Evolutionary conservation across 2,888 invertebrate species (phyloP), one percentile per base, ranked within the genome.

Genomic region (Pharmacophagus antenor): DNA sequence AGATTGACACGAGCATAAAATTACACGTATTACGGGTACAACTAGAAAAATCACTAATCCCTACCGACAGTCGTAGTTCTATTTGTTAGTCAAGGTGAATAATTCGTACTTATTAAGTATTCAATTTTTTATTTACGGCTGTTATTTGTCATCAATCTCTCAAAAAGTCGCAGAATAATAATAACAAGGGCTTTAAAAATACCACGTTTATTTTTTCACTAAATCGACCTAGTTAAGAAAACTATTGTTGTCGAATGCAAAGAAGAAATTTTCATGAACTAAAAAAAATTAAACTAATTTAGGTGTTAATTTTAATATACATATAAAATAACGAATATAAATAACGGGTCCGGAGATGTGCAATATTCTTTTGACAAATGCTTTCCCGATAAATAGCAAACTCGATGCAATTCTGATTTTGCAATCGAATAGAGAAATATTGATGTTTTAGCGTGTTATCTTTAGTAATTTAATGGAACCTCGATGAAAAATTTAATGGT

Each of bases 61-160:
- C n/a, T n/a, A n/a, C n/a, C n/a, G n/a, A 31, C 10, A 31, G 15
- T 12, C 15, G 12, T 12, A 3, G 4, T 17, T 42, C 42, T 42
- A 7, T 42, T 42, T 42, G 42, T 42, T 17, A 17, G 42, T 42
- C 42, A 42, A 42, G 42, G 42, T n/a, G 17, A 42, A 42, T 42
- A 17, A 42, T 42, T 42, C 42, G 42, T 42, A 42, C 17, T 15
- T 15, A 37, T 37, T 37, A n/a, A n/a, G n/a, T n/a, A 42, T 8
- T 42, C 42, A 42, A 42, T 42, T 42, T 42, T 3, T 42, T 17
- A 42, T 42, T 17, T 15, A 42, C 17, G 7, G 15, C 42, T 1
- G 42, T 15, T 4, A 42, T 42, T 42, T 17, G 15, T 42, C 42
- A 17, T 27, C 10, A n/a, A n/a, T n/a, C n/a, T n/a, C n/a, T n/a